Base-by-base conservation (phyloP, 1,140 invertebrate species). In the Drosophila varians region DNA sequence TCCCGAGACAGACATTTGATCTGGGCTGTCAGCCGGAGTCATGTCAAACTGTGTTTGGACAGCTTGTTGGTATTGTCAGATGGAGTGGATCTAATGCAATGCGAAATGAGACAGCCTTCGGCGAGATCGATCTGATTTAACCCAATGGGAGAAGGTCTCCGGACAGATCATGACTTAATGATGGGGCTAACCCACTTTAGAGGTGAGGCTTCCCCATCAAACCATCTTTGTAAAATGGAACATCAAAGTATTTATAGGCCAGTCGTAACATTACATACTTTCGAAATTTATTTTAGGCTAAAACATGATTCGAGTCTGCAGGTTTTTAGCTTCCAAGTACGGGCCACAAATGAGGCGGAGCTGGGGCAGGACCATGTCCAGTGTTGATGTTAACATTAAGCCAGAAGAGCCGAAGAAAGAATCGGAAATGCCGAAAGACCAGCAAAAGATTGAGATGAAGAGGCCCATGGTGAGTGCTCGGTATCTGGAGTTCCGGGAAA, bases 401-500 rank as follows among this genome's bases (percentile, higher is more conserved):
- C 16, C 28, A 14, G 60, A 65, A n/a, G 49, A 68, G 5, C 14
- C 36, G 4, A 34, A 16, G 1, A 3, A 23, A 9, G n/a, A 53
- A 14, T 9, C 34, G 9, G n/a, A 52, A 57, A 5, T 4, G 4
- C 48, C 57, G 11, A 5, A 5, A 0, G 36, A 42, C 5, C 28
- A 11, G 4, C 40, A 25, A 11, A 51, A 6, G 4, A 42, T 52
- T 18, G 21, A 5, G 11, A 6, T 3, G 18, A 28, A 7, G 0
- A 40, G 12, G 5, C 3, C 21, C 4, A 45, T 57, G 7, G 18
- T 48, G 1, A 86, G 77, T 34, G 42, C 69, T 1, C 73, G 80
- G 3, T 86, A 87, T 43, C 47, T 70, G 3, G 65, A 70, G 28
- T 86, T 86, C 48, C 66, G 78, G 58, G 72, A 84, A 52, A 87